Conservation (phyloP, 2,797 vertebrate genomes). For the Moxostoma hubbsi region DNA sequence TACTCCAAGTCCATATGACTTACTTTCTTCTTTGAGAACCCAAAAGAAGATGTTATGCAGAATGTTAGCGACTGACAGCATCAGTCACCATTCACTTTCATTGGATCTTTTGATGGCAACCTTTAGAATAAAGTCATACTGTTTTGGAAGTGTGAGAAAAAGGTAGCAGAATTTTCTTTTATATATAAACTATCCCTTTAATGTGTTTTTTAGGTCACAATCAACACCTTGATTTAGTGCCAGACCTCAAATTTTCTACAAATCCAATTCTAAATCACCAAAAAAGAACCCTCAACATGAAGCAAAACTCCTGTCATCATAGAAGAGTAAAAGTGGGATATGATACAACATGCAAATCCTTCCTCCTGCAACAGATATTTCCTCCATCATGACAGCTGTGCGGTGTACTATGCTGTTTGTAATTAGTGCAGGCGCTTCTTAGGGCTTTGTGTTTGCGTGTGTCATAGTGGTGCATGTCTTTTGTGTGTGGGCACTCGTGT, state of each 20-base stretch:
- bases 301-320: conserved; percentile 18
- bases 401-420: conserved; percentile 18
- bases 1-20: too few relatives aligned
- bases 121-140: too few relatives aligned
- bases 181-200: not conserved
- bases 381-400: conserved; percentile 45
- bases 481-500: not conserved
- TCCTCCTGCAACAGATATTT: conserved; percentile 33
- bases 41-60: too few relatives aligned
- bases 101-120: too few relatives aligned
- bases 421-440: conserved; percentile 10
- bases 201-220: not conserved
- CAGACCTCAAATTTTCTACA: not conserved
- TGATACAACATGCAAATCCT: conserved; percentile 49
- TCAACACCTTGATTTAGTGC: not conserved
- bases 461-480: not conserved
- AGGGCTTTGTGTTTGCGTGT: conserved; percentile 15
- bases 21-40: too few relatives aligned
- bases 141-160: too few relatives aligned
- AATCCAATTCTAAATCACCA: not conserved
- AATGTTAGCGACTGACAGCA: too few relatives aligned
- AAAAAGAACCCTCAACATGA: not conserved
- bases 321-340: not conserved
- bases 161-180: too few relatives aligned
- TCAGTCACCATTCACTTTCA: too few relatives aligned